Percentiles rank a stretch among this genome's conserved stretches.
phyloP scores from a whole-genome alignment of 2,113 vertebrate genomes.

The Alectura lathami region DNA sequence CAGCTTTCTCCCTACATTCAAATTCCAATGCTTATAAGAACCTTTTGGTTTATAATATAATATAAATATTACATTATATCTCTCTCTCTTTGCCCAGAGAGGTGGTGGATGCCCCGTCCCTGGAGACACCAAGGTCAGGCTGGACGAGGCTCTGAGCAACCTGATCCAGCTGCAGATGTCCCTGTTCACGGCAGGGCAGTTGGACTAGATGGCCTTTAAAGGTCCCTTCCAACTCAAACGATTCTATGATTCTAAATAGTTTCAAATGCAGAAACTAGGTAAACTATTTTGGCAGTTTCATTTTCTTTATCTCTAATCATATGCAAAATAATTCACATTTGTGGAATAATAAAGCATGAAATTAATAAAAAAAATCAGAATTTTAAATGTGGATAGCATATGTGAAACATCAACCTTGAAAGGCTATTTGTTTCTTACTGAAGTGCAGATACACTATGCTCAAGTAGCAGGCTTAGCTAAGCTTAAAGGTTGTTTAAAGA shows the following conservation, averaged over 20 bases:
- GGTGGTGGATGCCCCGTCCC: no score
- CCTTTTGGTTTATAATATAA: background rate
- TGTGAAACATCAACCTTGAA: background rate
- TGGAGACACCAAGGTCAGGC: no score
- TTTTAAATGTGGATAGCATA: background rate
- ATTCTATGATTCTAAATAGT: background rate
- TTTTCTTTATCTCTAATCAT: background rate
- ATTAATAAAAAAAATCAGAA: background rate
- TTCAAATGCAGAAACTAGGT: background rate
- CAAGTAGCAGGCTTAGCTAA: background rate
- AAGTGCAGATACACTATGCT: background rate
- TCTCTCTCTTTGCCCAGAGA: no score
- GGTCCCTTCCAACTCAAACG: no score
- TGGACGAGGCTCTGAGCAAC: no score
- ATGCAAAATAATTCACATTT: background rate
- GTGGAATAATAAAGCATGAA: background rate
- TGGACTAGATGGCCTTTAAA: no score
- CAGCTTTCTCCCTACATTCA: background rate
- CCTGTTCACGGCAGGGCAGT: no score
- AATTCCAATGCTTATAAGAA: background rate
- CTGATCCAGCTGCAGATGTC: no score
- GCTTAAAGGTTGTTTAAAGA: background rate
- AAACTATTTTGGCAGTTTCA: background rate
- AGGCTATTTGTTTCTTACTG: background rate
- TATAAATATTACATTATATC: no score